phyloP scores from a whole-genome alignment of 2,888 invertebrate species.

The Peribatodes rhomboidaria region DNA sequence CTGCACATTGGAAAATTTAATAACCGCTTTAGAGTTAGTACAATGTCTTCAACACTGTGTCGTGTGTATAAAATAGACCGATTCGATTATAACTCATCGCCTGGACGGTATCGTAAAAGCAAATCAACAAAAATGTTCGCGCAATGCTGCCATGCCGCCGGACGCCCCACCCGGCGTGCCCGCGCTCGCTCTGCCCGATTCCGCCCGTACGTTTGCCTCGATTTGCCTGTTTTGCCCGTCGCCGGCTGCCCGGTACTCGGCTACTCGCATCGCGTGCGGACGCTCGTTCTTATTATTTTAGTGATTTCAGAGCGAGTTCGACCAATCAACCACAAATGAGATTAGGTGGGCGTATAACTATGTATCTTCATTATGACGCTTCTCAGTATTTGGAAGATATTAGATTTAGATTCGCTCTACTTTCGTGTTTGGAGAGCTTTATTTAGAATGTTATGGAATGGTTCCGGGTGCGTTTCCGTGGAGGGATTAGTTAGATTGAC shows the following conservation, averaged over 20 bases:
- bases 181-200: neutral
- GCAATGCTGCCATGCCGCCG: neutral
- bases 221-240: constrained; percentile 25
- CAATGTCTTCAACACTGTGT: too few relatives aligned
- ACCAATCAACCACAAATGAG: constrained; percentile 51
- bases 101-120: constrained; percentile 44
- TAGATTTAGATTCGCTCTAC: constrained; percentile 40
- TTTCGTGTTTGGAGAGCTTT: constrained; percentile 26
- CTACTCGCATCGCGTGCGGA: constrained; percentile 29
- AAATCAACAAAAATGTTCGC: constrained; percentile 24
- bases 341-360: constrained; percentile 45
- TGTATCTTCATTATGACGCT: constrained; percentile 43
- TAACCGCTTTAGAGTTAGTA: too few relatives aligned
- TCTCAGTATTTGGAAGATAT: constrained; percentile 30
- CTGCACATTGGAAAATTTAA: too few relatives aligned
- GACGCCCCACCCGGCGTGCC: constrained; percentile 1
- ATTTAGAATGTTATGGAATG: constrained; percentile 6
- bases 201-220: neutral
- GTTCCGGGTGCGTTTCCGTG: constrained; percentile 9
- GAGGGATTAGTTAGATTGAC: neutral
- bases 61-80: constrained; percentile 16
- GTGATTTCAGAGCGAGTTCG: constrained; percentile 44
- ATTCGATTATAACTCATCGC: constrained; percentile 48
- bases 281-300: constrained; percentile 46
- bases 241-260: constrained; percentile 21